Base-by-base conservation (phyloP, 2,888 invertebrate genomes). In the Cynaeus angustus region DNA sequence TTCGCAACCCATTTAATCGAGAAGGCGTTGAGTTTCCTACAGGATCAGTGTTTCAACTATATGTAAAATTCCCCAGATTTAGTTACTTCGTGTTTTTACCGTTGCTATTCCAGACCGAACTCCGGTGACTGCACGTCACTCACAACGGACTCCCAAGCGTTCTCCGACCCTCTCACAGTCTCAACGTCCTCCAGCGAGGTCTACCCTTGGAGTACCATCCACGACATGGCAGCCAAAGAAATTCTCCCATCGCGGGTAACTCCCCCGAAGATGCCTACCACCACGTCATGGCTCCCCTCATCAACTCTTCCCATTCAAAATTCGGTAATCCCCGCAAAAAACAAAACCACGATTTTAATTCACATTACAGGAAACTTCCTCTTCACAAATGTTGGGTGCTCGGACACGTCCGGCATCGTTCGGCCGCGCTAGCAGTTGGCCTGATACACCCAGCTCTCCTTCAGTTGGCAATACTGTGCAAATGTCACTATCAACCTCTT, bases 41-140 rank as follows among this genome's bases (percentile, higher is more conserved):
- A 88, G 66, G 88, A 89, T 73, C 89, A 89, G 76, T 90, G 90
- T 79, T 82, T 85, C 53, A 88, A 88, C 77, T 89, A 88, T 79
- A 87, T 88, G 90, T 89, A 80, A 87, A n/a, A 86, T 83, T 4
- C 33, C 9, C 9, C 6, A 33, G n/a, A 33, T 1, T n/a, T 9
- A 33, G 9, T 33, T 1, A 33, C 6, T 33, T 21, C n/a, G 8
- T 7, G 38, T 12, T 41, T 8, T 21, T 48, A 14, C 16, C 12
- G 7, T 37, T 37, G 9, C 3, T 66, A 43, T 81, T 81, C 21
- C 78, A 89, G 89, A 70, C 88, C 88, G 0, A 88, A 87, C 74
- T 85, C 86, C 59, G 86, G 85, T 4, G 88, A 87, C 75, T 88
- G 88, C 72, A 80, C 83, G 58, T 73, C 68, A 1, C 59, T 75